phyloP scores from a whole-genome alignment of 2,797 vertebrate genomes.

The Tapera naevia region DNA sequence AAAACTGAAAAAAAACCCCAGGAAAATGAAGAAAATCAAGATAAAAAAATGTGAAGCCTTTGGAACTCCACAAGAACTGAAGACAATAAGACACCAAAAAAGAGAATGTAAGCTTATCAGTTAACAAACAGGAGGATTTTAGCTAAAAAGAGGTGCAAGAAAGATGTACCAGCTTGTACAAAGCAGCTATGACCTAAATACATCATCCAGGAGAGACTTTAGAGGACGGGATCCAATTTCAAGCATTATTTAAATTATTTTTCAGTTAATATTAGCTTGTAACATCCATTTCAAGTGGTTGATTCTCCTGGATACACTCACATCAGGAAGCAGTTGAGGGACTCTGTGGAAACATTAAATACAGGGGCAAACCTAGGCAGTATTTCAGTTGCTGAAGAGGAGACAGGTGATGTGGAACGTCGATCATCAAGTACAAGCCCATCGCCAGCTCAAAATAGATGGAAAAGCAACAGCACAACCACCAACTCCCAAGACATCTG shows the following conservation, averaged over 20 bases:
- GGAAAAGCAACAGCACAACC: not conserved
- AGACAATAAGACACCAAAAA: fast-evolving
- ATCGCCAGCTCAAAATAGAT: not conserved
- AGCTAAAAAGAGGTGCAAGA: not conserved
- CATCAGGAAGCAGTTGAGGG: not conserved
- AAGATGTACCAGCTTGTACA: not conserved
- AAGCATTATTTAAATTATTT: not conserved
- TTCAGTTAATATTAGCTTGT: not conserved
- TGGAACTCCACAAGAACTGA: not conserved
- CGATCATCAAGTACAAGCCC: not conserved
- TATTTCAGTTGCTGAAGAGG: not conserved
- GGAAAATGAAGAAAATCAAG: not conserved
- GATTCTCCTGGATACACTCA: not conserved
- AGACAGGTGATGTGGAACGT: not conserved
- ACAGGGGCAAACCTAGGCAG: not conserved
- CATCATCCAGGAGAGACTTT: not conserved
- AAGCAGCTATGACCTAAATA: not conserved
- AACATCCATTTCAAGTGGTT: not conserved
- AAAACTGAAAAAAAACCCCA: not conserved
- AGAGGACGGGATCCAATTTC: not conserved
- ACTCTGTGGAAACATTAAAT: not conserved
- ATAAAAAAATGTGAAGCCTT: not conserved
- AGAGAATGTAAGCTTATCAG: not conserved
- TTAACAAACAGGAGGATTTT: not conserved
- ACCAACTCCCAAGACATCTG: not conserved